Conservation (phyloP, 2,113 vertebrate species). For the Aspiorhynchus laticeps region DNA sequence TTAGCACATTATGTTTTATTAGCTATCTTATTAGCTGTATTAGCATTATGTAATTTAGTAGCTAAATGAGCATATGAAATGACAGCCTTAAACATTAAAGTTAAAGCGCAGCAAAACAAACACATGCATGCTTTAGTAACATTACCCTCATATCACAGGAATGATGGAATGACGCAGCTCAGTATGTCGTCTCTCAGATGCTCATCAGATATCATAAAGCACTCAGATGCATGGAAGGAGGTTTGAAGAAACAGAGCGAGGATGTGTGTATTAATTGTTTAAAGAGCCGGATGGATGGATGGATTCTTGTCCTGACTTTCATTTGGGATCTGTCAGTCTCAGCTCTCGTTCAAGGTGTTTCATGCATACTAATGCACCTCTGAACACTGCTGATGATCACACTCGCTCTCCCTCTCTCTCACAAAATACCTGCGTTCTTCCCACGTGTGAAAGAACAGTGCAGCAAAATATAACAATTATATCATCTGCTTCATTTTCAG, state of each 20-base stretch:
- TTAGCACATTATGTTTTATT: too few relatives aligned
- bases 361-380: not conserved
- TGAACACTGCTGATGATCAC: not conserved
- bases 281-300: constrained; percentile 1
- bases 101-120: not conserved
- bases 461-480: not conserved
- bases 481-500: not conserved
- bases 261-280: constrained; percentile 19
- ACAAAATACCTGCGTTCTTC: not conserved
- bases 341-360: not conserved
- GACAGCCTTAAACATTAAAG: not conserved
- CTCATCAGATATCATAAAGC: not conserved
- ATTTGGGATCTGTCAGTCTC: not conserved
- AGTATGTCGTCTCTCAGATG: not conserved
- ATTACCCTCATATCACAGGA: not conserved
- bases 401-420: not conserved
- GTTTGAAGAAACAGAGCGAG: not conserved
- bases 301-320: constrained; percentile 2
- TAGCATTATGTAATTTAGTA: too few relatives aligned
- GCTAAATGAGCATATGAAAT: not conserved
- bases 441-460: not conserved
- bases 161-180: not conserved
- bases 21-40: too few relatives aligned
- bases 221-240: not conserved
- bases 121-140: not conserved